phyloP scores from a whole-genome alignment of 2,797 vertebrate species.

The Scleropages formosus region DNA sequence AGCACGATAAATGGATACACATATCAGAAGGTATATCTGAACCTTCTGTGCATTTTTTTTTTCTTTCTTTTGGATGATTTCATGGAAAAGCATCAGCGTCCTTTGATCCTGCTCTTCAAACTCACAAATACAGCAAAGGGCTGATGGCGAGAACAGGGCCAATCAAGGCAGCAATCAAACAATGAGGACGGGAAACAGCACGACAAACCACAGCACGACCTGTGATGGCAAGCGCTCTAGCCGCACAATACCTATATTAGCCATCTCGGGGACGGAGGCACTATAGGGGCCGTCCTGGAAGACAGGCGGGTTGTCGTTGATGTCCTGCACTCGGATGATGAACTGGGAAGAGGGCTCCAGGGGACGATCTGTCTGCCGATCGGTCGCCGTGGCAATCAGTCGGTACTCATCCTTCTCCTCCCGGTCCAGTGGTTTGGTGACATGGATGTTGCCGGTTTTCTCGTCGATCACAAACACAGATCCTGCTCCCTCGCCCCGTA shows the following conservation, averaged over 20 bases:
- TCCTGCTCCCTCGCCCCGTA: slow-evolving; percentile 85
- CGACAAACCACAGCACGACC: background rate
- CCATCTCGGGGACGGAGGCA: slow-evolving; percentile 86
- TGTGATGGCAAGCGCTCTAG: slow-evolving; percentile 42
- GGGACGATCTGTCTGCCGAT: slow-evolving; percentile 81
- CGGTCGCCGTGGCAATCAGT: slow-evolving; percentile 83
- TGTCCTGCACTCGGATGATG: slow-evolving; percentile 89
- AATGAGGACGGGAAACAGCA: background rate
- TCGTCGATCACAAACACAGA: slow-evolving; percentile 90
- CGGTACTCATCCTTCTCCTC: slow-evolving; percentile 89
- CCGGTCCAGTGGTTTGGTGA: slow-evolving; percentile 87
- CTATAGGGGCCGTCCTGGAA: slow-evolving; percentile 84
- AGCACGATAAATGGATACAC: slow-evolving; percentile 52
- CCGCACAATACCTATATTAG: slow-evolving; percentile 77
- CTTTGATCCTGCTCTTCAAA: background rate
- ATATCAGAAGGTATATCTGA: background rate
- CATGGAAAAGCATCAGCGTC: background rate
- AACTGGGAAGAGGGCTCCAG: slow-evolving; percentile 89
- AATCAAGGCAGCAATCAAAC: background rate
- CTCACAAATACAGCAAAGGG: background rate
- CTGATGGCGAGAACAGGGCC: background rate
- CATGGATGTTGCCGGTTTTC: slow-evolving; percentile 88
- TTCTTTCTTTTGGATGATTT: slow-evolving; percentile 9
- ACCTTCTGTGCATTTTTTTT: background rate
- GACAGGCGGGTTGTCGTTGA: slow-evolving; percentile 87